Evolutionary conservation across 2,113 vertebrate species (phyloP), one percentile per base, ranked within the genome.

Genomic region (Sebastes fasciatus): DNA sequence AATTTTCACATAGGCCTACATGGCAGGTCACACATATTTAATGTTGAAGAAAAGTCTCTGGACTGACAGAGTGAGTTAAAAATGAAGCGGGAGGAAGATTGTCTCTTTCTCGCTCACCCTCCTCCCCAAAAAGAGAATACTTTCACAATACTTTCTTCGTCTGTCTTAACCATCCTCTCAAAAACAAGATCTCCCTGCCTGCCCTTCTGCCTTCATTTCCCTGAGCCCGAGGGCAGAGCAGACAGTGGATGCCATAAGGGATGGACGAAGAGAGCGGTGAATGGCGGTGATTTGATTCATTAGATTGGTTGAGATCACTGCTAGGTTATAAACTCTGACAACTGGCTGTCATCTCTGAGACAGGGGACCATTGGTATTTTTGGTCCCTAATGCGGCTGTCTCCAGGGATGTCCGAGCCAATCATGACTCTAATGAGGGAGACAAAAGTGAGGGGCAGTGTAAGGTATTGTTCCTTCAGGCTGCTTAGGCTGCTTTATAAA

Each of bases 351-450:
- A 92, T 92, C 85, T 88, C 61, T 12, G 77, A 88, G 88, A 85
- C 77, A 74, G 54, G 72, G 68, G 68, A 58, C 79, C 90, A 79
- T 84, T 86, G 83, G 83, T 93, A 91, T 89, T 90, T 34, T 91
- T 68, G 73, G 81, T 90, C 79, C 78, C 63, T 93, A 89, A 91
- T 86, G 73, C 14, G 74, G 54, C 71, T 86, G 64, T 92, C 91
- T 90, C 89, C 78, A 51, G 85, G 79, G 90, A 92, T 89, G 91
- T 94, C 92, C 84, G 16, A 89, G 91, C 79, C 88, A 91, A 91
- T 93, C 86, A 85, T 77, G 80, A 75, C 74, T 81, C 69, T 93
- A 93, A 92, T 90, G 89, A 94, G 86, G 77, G 69, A 88, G 75
- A 79, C 71, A 86, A 80, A 86, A 84, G 86, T 87, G 88, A 86